These are phyloP conservation scores for Zosterops lateralis DNA, from an alignment of 2,113 vertebrate genomes.

Conservation along the genomic window DNA sequence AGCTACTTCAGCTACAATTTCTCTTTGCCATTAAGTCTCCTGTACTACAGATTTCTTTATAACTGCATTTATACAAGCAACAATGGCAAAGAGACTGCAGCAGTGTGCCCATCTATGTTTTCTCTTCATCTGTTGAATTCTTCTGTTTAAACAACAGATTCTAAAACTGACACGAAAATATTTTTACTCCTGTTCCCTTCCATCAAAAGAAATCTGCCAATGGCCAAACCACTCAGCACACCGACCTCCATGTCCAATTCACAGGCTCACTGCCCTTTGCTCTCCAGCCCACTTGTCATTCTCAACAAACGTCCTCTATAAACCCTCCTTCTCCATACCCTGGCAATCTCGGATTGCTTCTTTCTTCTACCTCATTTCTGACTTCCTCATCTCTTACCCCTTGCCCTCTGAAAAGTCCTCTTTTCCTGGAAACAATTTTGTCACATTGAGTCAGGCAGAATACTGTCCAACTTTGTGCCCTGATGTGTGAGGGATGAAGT, in stretches of 20 bases:
- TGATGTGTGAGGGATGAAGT: neutral
- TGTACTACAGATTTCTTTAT: neutral
- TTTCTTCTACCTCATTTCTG: neutral
- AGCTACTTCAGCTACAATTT: neutral
- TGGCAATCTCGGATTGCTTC: neutral
- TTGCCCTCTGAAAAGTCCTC: neutral
- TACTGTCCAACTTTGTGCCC: neutral
- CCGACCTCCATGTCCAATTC: neutral
- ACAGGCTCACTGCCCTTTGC: neutral
- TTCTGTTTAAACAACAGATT: neutral
- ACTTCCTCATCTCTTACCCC: neutral
- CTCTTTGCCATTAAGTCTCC: neutral
- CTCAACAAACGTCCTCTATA: neutral
- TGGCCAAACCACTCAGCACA: neutral
- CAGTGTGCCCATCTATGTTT: neutral
- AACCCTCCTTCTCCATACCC: neutral
- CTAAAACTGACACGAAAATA: neutral
- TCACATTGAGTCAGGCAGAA: neutral
- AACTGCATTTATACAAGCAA: neutral
- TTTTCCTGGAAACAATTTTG: neutral
- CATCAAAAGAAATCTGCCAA: neutral
- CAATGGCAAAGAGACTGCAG: neutral
- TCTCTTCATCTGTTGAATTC: neutral
- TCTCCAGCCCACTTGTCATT: neutral
- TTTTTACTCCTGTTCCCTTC: neutral